phyloP scores from a whole-genome alignment of 2,888 invertebrate species.

The Vesta saturnalis region DNA sequence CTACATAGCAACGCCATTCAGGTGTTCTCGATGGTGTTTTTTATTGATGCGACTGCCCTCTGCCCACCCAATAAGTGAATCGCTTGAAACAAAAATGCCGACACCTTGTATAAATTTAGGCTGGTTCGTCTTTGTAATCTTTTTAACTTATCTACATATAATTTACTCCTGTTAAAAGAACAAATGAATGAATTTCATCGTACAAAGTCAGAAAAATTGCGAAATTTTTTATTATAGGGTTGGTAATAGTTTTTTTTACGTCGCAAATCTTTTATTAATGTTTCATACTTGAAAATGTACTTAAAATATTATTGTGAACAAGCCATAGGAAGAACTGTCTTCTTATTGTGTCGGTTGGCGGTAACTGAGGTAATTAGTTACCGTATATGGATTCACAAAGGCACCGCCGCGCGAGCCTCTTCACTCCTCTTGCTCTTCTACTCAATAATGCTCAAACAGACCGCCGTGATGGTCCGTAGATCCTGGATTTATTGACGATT shows the following conservation, averaged over 20 bases:
- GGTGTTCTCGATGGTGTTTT: slow-evolving; percentile 59
- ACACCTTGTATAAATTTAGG: slow-evolving; percentile 54
- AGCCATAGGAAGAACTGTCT: slow-evolving; percentile 49
- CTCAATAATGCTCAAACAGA: slow-evolving; percentile 50
- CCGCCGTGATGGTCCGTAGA: slow-evolving; percentile 52
- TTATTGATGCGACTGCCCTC: slow-evolving; percentile 58
- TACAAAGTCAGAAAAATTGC: background rate
- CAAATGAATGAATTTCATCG: background rate
- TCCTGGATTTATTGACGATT: slow-evolving; percentile 57
- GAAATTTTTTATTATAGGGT: background rate
- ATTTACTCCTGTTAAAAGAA: background rate
- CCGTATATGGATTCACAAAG: slow-evolving; percentile 61
- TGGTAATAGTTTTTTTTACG: background rate
- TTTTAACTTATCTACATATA: background rate
- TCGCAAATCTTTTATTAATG: background rate
- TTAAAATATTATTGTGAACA: slow-evolving; percentile 45
- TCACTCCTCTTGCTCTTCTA: slow-evolving; percentile 48
- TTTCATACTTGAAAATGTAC: slow-evolving; percentile 8
- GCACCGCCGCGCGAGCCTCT: slow-evolving; percentile 58
- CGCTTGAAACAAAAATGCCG: slow-evolving; percentile 58
- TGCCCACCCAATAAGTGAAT: slow-evolving; percentile 61
- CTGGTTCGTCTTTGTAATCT: slow-evolving; percentile 26
- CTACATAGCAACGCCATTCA: slow-evolving; percentile 61
- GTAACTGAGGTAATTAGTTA: slow-evolving; percentile 60
- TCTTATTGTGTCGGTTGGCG: slow-evolving; percentile 58